A percentile compares a stretch with the other conserved stretches of the same genome.
phyloP scores from a whole-genome alignment of 2,797 vertebrate species.

The Neosilurus hyrtlii region DNA sequence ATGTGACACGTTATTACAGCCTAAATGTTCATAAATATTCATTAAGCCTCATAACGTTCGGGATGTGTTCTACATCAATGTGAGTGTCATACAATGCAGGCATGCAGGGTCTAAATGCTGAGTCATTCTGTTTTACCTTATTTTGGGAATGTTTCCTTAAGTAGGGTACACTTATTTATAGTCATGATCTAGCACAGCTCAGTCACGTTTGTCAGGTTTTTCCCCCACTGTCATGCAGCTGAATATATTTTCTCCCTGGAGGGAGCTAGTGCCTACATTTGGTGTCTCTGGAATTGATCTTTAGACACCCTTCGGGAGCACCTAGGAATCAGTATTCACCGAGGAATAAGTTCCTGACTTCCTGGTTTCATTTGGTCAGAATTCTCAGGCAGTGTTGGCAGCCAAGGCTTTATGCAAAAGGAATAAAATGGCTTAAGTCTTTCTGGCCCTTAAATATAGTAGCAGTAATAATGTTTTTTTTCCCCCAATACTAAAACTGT shows the following conservation, averaged over 20 bases:
- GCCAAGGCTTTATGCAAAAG: constrained; percentile 1
- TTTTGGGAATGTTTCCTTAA: constrained; percentile 46
- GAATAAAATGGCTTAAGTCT: constrained; percentile 5
- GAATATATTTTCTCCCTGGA: not conserved
- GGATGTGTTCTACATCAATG: not conserved
- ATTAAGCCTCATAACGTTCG: not conserved
- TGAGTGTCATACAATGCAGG: not conserved
- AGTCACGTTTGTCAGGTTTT: constrained; percentile 49
- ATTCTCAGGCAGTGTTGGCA: constrained; percentile 8
- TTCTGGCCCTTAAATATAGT: not conserved
- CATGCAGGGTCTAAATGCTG: constrained; percentile 32
- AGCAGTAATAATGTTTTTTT: not conserved
- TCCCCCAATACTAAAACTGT: not conserved
- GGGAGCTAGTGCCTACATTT: not conserved
- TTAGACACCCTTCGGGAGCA: constrained; percentile 45
- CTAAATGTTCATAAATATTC: not conserved
- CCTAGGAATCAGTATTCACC: constrained; percentile 53
- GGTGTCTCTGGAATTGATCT: constrained; percentile 52
- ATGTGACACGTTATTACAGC: not conserved
- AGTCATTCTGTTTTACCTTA: constrained; percentile 24
- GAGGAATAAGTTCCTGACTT: constrained; percentile 55
- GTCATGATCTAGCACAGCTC: constrained; percentile 56
- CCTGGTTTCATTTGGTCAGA: constrained; percentile 53
- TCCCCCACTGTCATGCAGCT: constrained; percentile 42
- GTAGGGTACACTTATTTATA: constrained; percentile 53